These are phyloP conservation scores for Thinocorus orbignyianus DNA, from an alignment of 2,113 vertebrate species.

Conservation along the genomic window DNA sequence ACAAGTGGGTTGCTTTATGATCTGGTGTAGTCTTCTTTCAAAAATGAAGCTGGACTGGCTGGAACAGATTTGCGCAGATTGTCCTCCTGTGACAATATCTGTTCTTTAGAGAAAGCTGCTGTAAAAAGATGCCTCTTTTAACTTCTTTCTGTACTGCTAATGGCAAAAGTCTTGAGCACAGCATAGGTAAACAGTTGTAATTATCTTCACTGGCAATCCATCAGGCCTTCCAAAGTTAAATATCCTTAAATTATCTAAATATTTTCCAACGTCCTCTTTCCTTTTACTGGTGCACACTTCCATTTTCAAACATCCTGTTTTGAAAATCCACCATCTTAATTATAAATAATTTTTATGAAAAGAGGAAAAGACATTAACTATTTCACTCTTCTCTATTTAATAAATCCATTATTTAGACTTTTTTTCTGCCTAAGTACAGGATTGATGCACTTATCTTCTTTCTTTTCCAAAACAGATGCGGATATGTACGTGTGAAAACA, in stretches of 20 bases:
- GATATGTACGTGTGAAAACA: neutral
- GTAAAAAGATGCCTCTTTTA: neutral
- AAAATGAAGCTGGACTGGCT: neutral
- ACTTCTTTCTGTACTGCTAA: neutral
- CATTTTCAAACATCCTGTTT: neutral
- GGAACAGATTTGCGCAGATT: neutral
- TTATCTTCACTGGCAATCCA: neutral
- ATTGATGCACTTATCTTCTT: neutral
- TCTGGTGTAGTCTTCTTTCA: neutral
- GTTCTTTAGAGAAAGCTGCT: neutral
- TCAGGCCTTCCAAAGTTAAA: neutral
- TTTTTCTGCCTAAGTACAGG: neutral
- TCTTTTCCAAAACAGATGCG: neutral
- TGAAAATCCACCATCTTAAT: neutral
- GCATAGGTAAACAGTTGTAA: neutral
- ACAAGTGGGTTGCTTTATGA: neutral
- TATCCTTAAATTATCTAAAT: neutral
- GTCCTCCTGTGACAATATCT: neutral
- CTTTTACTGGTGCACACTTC: neutral
- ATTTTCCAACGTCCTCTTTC: neutral
- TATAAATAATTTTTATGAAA: neutral
- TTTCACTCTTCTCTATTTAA: neutral
- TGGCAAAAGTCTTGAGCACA: neutral
- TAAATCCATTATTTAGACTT: neutral
- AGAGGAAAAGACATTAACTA: neutral